phyloP scores from a whole-genome alignment of 2,797 vertebrate genomes.

The Lacerta agilis region DNA sequence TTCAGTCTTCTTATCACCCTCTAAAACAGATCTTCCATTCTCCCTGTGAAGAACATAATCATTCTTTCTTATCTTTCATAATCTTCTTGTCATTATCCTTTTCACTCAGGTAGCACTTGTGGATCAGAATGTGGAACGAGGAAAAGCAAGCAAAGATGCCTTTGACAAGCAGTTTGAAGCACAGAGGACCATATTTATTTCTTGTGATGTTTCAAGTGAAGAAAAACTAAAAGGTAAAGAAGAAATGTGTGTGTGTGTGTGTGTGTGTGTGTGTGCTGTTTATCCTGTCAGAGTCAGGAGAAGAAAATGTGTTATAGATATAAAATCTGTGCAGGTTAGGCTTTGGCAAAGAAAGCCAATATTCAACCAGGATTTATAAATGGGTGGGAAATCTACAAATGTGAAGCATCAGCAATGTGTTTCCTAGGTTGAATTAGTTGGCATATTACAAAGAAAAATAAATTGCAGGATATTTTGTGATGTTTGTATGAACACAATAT shows the following conservation, averaged over 20 bases:
- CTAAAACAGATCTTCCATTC: neutral
- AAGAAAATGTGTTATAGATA: neutral
- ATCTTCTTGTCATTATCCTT: neutral
- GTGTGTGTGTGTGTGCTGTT: neutral
- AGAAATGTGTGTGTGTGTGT: too few species aligned
- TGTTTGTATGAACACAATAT: slow-evolving; percentile 31
- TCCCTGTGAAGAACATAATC: too few species aligned
- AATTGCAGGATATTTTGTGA: neutral
- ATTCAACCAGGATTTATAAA: slow-evolving; percentile 1
- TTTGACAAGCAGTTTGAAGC: slow-evolving; percentile 87
- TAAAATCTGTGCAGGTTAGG: neutral
- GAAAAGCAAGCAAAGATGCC: slow-evolving; percentile 82
- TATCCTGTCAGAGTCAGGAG: slow-evolving; percentile 20
- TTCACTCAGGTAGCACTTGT: slow-evolving; percentile 85
- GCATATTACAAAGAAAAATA: slow-evolving; percentile 12
- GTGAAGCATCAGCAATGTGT: neutral
- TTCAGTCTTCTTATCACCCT: neutral
- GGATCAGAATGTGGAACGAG: slow-evolving; percentile 85
- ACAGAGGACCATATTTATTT: slow-evolving; percentile 84
- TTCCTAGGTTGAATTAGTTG: neutral
- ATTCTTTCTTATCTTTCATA: neutral
- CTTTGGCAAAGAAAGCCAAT: slow-evolving; percentile 1
- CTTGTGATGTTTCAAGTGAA: slow-evolving; percentile 89
- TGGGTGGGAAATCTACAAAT: slow-evolving; percentile 24
- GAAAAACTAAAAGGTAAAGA: slow-evolving; percentile 86